Percentiles rank a stretch among this genome's conserved stretches.
Evolutionary conservation across 2,888 invertebrate genomes (phyloP).

Genomic region (Teleogryllus oceanicus): DNA sequence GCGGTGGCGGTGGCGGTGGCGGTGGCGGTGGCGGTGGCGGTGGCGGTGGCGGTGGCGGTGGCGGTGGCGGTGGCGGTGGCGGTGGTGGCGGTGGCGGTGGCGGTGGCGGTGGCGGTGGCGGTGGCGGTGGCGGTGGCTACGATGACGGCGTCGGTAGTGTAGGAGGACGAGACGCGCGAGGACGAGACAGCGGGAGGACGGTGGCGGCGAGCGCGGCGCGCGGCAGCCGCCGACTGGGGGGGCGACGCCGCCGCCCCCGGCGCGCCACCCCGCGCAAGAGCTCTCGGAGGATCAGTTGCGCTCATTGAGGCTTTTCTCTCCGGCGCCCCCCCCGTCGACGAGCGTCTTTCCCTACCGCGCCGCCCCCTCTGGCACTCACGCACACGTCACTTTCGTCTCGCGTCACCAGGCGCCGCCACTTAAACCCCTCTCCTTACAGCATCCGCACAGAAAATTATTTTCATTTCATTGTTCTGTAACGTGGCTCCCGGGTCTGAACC

Average conservation of each 20-base stretch:
- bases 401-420: too few species aligned
- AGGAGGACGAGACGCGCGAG: background rate
- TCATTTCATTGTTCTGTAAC: too few species aligned
- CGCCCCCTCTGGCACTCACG: background rate
- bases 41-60: too few species aligned
- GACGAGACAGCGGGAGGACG: background rate
- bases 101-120: too few species aligned
- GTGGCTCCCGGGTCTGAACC: too few species aligned
- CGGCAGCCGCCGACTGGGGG: background rate
- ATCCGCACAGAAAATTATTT: too few species aligned
- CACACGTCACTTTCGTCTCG: background rate
- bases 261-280: background rate
- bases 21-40: rapidly evolving
- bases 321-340: background rate
- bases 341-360: background rate
- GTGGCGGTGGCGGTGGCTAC: background rate
- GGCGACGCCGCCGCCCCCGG: background rate
- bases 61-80: too few species aligned
- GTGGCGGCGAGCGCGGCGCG: background rate
- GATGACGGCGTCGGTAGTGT: background rate
- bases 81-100: too few species aligned
- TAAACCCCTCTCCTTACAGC: too few species aligned
- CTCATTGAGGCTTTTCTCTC: background rate
- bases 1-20: too few species aligned
- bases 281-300: background rate